Evolutionary conservation across 2,888 invertebrate species (phyloP).

Genomic region (Drosophila putrida): DNA sequence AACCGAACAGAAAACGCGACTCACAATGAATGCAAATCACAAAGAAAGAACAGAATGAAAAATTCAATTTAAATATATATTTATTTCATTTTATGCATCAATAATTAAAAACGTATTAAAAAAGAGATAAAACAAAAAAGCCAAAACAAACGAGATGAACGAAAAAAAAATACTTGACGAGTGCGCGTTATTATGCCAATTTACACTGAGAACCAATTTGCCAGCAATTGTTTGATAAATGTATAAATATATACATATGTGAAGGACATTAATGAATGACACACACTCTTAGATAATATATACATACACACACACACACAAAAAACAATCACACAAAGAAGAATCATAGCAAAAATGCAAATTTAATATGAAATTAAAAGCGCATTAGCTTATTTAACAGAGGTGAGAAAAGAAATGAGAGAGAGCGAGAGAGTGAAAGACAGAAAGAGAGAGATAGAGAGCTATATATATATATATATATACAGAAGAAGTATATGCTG

Average conservation of each 20-base stretch:
- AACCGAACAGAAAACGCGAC: slow-evolving; percentile 4
- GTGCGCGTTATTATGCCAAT: slow-evolving; percentile 54
- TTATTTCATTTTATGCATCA: slow-evolving; percentile 6
- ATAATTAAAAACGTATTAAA: slow-evolving; percentile 11
- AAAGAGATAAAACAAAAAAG: background rate
- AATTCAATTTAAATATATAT: slow-evolving; percentile 6
- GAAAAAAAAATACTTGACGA: slow-evolving; percentile 15
- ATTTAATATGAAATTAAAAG: slow-evolving; percentile 33
- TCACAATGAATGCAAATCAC: slow-evolving; percentile 10
- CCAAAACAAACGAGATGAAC: slow-evolving; percentile 2
- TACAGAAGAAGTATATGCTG: slow-evolving; percentile 7
- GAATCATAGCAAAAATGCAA: slow-evolving; percentile 1
- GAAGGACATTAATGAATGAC: slow-evolving; percentile 18
- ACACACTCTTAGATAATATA: slow-evolving; percentile 13
- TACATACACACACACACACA: background rate
- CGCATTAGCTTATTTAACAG: slow-evolving; percentile 19
- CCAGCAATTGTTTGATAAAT: slow-evolving; percentile 30
- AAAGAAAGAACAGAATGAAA: background rate
- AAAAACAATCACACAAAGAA: background rate
- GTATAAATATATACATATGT: slow-evolving; percentile 21
- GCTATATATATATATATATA: background rate
- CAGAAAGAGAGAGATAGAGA: slow-evolving; percentile 23
- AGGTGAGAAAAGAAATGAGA: background rate
- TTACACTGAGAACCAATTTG: slow-evolving; percentile 47
- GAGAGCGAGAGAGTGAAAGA: slow-evolving; percentile 22